Base-by-base conservation (phyloP, 2,797 vertebrate species). In the Sebastes minor region DNA sequence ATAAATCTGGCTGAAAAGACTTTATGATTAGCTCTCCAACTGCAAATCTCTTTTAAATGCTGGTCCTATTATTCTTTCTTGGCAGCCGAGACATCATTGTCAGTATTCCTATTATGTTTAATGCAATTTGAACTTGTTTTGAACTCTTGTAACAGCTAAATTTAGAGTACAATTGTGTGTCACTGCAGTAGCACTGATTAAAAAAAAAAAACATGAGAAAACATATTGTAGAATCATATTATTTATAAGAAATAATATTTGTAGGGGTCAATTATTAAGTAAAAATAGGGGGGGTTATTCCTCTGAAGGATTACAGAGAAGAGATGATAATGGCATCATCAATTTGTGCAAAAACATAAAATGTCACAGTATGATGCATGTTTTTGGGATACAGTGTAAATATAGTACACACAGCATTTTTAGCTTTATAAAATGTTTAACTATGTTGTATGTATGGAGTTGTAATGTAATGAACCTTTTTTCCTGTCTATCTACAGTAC, bases 1-100 rank as follows among this genome's bases (percentile, higher is more conserved):
- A 56, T 63, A 63, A 80, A 84, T 78, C 61, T 57, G 67, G 18
- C 70, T 72, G 38, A 65, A 71, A 83, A 38, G 25, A 65, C 18
- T 42, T 72, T 81, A 35, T 61, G 42, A 83, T 82, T 13, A 53
- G 49, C 60, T 75, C 38, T 72, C 68, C 33, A 30, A 70, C 42
- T 14, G 23, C 62, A 49, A 74, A 35, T 52, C 18, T 46, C 28
- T 77, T 71, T 28, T 53, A 62, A 82, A 75, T 27, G 25, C 28
- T 14, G 22, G 14, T 12, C 60, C 28, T 8, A 23, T n/a, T 52
- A 8, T 46, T 76, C 12, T 42, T 28, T 53, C 33, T 35, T 71
- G 42, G 35, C 76, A 80, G 42, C 64, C 27, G 22, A 76, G 81
- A 69, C 56, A 28, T 65, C 20, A 46, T 22, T 35, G 28, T 73